Conservation (phyloP, 2,888 invertebrate species). For the Aromia moschata region DNA sequence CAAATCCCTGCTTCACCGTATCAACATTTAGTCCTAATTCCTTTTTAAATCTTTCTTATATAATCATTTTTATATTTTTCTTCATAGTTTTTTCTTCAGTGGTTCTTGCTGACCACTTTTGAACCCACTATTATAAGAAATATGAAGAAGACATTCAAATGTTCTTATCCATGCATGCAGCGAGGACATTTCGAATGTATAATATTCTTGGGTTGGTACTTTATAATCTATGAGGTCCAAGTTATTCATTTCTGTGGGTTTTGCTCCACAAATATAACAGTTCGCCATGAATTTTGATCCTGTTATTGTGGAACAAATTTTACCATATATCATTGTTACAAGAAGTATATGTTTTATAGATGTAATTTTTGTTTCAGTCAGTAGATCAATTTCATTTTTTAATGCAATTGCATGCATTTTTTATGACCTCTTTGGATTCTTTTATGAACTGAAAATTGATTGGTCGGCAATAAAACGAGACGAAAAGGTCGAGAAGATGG, state of each 20-base stretch:
- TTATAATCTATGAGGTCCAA: neutral
- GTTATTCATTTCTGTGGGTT: neutral
- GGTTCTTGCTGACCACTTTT: neutral
- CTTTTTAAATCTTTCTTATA: neutral
- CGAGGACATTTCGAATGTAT: neutral
- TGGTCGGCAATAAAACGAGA: too few relatives aligned
- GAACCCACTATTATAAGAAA: neutral
- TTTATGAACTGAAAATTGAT: neutral
- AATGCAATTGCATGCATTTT: neutral
- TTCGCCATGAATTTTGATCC: neutral
- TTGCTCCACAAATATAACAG: neutral
- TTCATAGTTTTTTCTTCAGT: neutral
- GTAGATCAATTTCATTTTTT: neutral
- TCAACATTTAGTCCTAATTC: neutral
- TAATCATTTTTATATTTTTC: neutral
- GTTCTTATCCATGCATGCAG: neutral
- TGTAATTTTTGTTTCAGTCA: too few relatives aligned
- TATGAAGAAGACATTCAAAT: neutral
- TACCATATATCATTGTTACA: neutral
- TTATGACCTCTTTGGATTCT: neutral
- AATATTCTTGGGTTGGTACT: neutral
- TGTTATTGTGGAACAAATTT: neutral
- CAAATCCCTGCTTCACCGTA: neutral
- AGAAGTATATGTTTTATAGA: neutral
- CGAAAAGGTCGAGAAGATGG: neutral